Conservation (phyloP, 2,113 vertebrate species). For the Alligator sinensis region DNA sequence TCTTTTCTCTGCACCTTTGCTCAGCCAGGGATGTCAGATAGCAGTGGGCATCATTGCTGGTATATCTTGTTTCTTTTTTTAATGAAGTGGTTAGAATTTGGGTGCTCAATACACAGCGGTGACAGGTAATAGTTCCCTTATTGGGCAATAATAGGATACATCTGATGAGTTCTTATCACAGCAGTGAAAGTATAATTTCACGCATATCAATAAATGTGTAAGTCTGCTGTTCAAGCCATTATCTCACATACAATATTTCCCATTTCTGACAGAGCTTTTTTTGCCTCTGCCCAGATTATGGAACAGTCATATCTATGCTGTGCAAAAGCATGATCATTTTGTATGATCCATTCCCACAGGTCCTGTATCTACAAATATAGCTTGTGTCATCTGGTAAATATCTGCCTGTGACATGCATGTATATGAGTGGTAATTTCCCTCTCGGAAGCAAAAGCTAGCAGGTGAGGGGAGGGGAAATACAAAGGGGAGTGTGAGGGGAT, state of each 20-base stretch:
- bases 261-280: not conserved
- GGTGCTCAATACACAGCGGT: not conserved
- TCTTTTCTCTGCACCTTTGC: conserved; percentile 10
- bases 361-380: not conserved
- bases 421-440: not conserved
- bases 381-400: not conserved
- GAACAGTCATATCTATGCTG: not conserved
- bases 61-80: not conserved
- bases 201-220: not conserved
- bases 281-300: not conserved
- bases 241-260: not conserved
- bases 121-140: not conserved
- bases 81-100: fast-evolving
- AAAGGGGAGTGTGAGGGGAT: too few relatives aligned
- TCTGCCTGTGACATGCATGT: not conserved
- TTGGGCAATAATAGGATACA: not conserved
- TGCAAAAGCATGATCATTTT: not conserved
- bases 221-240: fast-evolving
- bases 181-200: not conserved
- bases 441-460: not conserved
- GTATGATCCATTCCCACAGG: conserved; percentile 6
- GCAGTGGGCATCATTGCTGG: not conserved
- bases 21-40: not conserved
- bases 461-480: not conserved
- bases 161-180: not conserved